Base-by-base conservation (phyloP, 2,888 invertebrate genomes). In the Apocheima hispidaria region DNA sequence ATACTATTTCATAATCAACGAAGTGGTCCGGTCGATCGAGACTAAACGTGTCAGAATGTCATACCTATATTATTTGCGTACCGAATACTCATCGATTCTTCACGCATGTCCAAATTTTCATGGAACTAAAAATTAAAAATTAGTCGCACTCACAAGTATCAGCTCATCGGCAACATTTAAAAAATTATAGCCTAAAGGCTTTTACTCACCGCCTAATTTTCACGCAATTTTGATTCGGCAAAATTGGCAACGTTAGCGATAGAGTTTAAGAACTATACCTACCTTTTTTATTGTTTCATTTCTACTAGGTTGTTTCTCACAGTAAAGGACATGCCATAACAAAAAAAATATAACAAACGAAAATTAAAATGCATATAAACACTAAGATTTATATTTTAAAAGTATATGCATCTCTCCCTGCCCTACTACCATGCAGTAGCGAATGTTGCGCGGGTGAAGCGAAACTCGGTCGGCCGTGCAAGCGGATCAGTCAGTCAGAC, bases 21-120 rank as follows among this genome's bases (percentile, higher is more conserved):
- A 28, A 18, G 18, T 30, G 30, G 10, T 44, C n/a, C 16, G 28
- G 18, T 18, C 30, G 28, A 30, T 18, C 30, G 30, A 30, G 10
- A 14, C 12, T 28, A 12, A 20, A 54, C 61, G 52, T 61, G 55
- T 56, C 18, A 52, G 48, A 52, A 61, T 52, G 51, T 21, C 51
- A 18, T 21, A n/a, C 16, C 16, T 3, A 41, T 20, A 46, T 51
- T 41, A 41, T 66, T 65, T 36, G 50, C 56, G 58, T 57, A 54
- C 54, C 48, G 10, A 57, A 21, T 36, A 36, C 18, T 38, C 21
- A 16, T 61, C 35, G 26, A 59, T 53, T 53, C 46, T 56, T 57
- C 20, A 56, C 57, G 61, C 70, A 70, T 69, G 70, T 72, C 44
- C 59, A 26, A 36, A 61, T 50, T 46, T 61, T 55, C 59, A 58